Percentiles rank a stretch among this genome's conserved stretches.
Evolutionary conservation across 1,140 invertebrate genomes (phyloP).

Genomic region (Leptinotarsa texana): DNA sequence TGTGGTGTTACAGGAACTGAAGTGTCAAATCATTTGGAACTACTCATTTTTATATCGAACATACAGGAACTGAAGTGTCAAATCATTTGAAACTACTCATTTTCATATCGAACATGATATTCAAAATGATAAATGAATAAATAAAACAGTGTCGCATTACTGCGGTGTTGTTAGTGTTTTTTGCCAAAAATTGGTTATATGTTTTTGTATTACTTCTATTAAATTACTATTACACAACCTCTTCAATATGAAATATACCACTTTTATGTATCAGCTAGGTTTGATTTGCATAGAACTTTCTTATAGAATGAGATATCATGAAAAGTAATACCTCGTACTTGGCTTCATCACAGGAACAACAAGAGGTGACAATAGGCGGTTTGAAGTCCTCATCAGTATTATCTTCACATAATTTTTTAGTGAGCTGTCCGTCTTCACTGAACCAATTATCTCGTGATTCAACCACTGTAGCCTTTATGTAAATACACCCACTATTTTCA

Average conservation of each 20-base stretch:
- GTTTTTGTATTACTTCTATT: too few species aligned
- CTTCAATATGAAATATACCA: too few species aligned
- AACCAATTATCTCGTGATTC: slow-evolving; percentile 85
- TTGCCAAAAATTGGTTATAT: too few species aligned
- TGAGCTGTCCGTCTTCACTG: slow-evolving; percentile 82
- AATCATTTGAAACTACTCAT: slow-evolving; percentile 95
- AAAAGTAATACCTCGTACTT: slow-evolving; percentile 77
- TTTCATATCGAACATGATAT: slow-evolving; percentile 65
- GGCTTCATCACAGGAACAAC: slow-evolving; percentile 91
- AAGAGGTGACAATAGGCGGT: slow-evolving; percentile 72
- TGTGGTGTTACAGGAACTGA: too few species aligned
- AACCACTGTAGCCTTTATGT: slow-evolving; percentile 77
- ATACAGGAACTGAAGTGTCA: too few species aligned
- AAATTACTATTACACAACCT: too few species aligned
- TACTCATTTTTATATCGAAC: slow-evolving; percentile 84
- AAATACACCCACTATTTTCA: slow-evolving; percentile 74
- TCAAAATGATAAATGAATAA: too few species aligned
- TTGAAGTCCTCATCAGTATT: slow-evolving; percentile 68
- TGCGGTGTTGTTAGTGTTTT: too few species aligned
- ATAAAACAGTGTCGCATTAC: too few species aligned
- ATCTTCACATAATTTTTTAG: slow-evolving; percentile 80
- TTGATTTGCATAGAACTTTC: slow-evolving; percentile 89
- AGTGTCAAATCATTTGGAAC: slow-evolving; percentile 79
- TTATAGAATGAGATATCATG: slow-evolving; percentile 55
- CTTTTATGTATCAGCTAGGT: too few species aligned